Conservation (phyloP, 2,113 vertebrate genomes). For the Eubucco bourcierii region DNA sequence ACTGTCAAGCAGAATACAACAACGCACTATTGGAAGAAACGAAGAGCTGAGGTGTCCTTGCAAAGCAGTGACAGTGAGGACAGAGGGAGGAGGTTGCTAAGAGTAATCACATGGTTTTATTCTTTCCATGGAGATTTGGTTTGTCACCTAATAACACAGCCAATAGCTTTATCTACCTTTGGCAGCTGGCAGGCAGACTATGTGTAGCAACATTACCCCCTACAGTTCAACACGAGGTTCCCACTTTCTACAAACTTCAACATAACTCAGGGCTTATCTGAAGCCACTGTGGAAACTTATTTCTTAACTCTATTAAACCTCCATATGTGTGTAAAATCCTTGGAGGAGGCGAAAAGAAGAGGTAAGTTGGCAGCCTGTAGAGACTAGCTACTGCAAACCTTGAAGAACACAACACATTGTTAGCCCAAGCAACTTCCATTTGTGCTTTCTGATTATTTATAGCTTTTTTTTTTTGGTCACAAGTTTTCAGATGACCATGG, state of each 20-base stretch:
- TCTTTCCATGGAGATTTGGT: background rate
- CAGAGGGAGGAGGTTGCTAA: background rate
- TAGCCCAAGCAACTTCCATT: background rate
- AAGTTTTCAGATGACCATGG: background rate
- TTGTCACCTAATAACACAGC: background rate
- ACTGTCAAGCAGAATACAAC: fast-evolving
- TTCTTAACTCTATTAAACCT: background rate
- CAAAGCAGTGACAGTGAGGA: fast-evolving
- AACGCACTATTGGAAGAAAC: fast-evolving
- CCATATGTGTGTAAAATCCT: background rate
- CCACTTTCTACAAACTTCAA: background rate
- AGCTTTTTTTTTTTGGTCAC: background rate
- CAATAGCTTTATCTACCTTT: conserved; percentile 18
- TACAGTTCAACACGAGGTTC: conserved; percentile 45
- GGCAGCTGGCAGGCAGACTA: background rate
- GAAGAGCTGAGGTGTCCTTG: background rate
- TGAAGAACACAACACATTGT: fast-evolving
- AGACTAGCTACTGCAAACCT: background rate
- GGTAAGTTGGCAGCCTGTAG: background rate
- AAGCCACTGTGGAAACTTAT: background rate
- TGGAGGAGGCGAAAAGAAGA: background rate
- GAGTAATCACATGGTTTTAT: background rate
- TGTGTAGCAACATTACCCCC: conserved; percentile 69
- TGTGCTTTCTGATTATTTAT: background rate
- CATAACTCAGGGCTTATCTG: background rate